These are phyloP conservation scores for Sebastes elongatus DNA, from an alignment of 2,797 vertebrate genomes.

Conservation along the genomic window DNA sequence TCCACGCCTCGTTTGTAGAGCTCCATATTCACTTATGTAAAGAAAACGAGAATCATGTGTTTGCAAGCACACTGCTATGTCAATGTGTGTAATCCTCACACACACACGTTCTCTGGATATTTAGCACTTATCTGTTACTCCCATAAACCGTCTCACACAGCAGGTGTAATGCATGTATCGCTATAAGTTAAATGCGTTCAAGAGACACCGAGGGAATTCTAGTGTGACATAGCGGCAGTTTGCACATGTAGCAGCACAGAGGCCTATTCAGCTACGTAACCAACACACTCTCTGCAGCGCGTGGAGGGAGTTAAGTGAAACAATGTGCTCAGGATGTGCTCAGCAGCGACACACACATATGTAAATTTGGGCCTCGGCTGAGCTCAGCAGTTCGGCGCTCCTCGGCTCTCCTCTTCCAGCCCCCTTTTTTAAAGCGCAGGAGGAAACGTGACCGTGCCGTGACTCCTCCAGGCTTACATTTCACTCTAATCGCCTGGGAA, in stretches of 20 bases:
- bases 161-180: neutral
- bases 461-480: slow-evolving; percentile 85
- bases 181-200: neutral
- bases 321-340: slow-evolving; percentile 86
- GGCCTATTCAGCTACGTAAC: neutral
- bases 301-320: slow-evolving; percentile 84
- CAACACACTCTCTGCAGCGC: slow-evolving; percentile 65
- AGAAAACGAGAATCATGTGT: neutral
- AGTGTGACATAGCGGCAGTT: neutral
- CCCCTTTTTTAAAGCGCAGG: slow-evolving; percentile 66
- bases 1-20: neutral
- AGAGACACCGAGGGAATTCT: neutral
- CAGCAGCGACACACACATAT: slow-evolving; percentile 47
- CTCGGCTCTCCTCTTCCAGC: slow-evolving; percentile 16
- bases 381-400: slow-evolving; percentile 28
- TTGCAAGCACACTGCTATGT: neutral
- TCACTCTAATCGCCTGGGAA: slow-evolving; percentile 86
- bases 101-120: neutral
- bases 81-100: neutral
- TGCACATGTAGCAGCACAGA: neutral
- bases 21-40: neutral
- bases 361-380: slow-evolving; percentile 36
- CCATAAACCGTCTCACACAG: neutral
- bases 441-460: slow-evolving; percentile 90
- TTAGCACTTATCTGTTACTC: no score